Evolutionary conservation across 2,888 invertebrate species (phyloP).

Genomic region (Leptodirus hochenwartii): DNA sequence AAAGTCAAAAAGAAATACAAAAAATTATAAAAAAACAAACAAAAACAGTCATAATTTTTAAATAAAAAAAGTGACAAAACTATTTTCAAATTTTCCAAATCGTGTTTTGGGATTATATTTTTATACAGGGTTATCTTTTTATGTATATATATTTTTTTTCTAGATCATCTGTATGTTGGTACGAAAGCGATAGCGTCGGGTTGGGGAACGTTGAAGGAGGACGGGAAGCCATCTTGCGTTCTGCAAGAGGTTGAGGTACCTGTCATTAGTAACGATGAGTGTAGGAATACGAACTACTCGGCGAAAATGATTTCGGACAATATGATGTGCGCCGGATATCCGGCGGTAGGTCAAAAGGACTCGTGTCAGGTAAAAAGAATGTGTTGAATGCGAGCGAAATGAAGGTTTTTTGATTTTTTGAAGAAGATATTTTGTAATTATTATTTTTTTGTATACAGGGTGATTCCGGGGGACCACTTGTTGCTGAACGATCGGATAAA

Average conservation of each 20-base stretch:
- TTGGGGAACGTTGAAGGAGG: conserved; percentile 77
- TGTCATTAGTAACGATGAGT: conserved; percentile 49
- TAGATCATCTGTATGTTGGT: conserved; percentile 53
- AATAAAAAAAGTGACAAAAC: conserved; percentile 3
- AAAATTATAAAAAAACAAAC: conserved; percentile 1
- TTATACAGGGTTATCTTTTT: not conserved
- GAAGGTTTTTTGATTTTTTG: conserved; percentile 5
- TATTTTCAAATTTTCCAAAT: no score
- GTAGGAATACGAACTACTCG: conserved; percentile 62
- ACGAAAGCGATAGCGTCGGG: conserved; percentile 59
- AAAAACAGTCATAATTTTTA: not conserved
- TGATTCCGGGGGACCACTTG: conserved; percentile 67
- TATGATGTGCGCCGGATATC: conserved; percentile 75
- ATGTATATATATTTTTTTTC: conserved; percentile 10
- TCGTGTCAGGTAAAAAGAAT: conserved; percentile 53
- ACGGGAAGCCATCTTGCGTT: conserved; percentile 68
- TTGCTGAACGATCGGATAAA: conserved; percentile 46
- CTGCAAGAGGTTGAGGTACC: conserved; percentile 73
- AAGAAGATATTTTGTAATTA: conserved; percentile 6
- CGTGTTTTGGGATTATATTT: not conserved
- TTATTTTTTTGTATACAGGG: conserved; percentile 31
- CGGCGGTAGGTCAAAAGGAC: conserved; percentile 50
- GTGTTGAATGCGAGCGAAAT: conserved; percentile 4
- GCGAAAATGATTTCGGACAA: conserved; percentile 72
- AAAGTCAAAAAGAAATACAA: not conserved